Percentiles rank a stretch among this genome's conserved stretches.
Conservation (phyloP, 2,888 invertebrate genomes). For the Macaria notata region DNA sequence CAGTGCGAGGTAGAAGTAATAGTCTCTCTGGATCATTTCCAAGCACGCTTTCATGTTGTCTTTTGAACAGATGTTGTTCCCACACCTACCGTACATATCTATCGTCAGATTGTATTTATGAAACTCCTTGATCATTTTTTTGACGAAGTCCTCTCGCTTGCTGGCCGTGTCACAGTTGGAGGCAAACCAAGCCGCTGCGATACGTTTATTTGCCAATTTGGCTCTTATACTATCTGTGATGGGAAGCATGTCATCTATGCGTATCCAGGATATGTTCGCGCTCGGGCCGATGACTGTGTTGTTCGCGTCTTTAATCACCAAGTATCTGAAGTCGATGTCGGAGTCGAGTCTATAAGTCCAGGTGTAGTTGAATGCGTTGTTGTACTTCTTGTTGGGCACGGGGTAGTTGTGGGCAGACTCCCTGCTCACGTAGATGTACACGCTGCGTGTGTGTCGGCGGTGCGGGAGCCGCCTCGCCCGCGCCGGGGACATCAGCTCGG, state of each 20-base stretch:
- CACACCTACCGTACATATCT: constrained; percentile 51
- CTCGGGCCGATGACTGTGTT: constrained; percentile 46
- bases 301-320: constrained; percentile 43
- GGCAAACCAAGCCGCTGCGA: constrained; percentile 51
- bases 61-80: constrained; percentile 35
- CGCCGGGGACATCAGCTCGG: constrained; percentile 37
- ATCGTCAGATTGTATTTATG: constrained; percentile 36
- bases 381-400: constrained; percentile 37
- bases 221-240: constrained; percentile 25
- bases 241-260: constrained; percentile 42
- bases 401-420: constrained; percentile 57
- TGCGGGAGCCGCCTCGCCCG: constrained; percentile 29
- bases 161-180: constrained; percentile 51
- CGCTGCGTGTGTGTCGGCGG: constrained; percentile 47
- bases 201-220: constrained; percentile 23
- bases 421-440: constrained; percentile 50
- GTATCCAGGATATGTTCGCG: constrained; percentile 41
- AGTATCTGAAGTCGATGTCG: constrained; percentile 51
- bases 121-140: constrained; percentile 23
- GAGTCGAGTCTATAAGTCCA: constrained; percentile 56
- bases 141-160: constrained; percentile 39
- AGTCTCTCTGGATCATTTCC: constrained; percentile 39
- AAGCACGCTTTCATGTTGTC: constrained; percentile 31
- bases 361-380: constrained; percentile 57
- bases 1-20: constrained; percentile 57